Percentiles rank a stretch among this genome's conserved stretches.
phyloP scores from a whole-genome alignment of 1,140 invertebrate species.

The Stegodyphus mimosarum region DNA sequence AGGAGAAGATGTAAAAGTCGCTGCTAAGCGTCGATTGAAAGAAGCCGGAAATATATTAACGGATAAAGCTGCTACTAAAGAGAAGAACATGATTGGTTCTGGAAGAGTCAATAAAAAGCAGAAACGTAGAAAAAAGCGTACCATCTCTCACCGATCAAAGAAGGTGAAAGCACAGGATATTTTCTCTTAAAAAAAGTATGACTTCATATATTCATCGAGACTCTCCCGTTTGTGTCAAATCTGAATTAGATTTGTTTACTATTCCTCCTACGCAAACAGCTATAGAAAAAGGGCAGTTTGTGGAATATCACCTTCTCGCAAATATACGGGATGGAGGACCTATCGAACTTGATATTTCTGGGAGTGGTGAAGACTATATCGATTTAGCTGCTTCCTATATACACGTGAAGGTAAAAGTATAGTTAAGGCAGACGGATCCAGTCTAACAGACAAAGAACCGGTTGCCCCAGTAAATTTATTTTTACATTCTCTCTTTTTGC shows the following conservation, averaged over 20 bases:
- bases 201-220: neutral
- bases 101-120: neutral
- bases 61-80: neutral
- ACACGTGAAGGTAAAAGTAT: constrained; percentile 14
- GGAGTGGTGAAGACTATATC: neutral
- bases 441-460: neutral
- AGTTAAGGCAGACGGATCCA: neutral
- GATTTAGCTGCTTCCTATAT: neutral
- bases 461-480: constrained; percentile 2
- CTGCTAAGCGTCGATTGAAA: constrained; percentile 3
- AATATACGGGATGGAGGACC: constrained; percentile 9
- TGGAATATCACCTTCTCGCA: constrained; percentile 6
- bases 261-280: neutral
- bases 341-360: constrained; percentile 1
- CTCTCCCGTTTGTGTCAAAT: neutral
- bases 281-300: constrained; percentile 7
- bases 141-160: neutral
- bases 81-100: constrained; percentile 2
- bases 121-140: neutral
- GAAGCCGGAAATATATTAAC: constrained; percentile 2
- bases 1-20: neutral
- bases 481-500: neutral
- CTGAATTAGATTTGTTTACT: neutral
- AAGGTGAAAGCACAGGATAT: constrained; percentile 12
- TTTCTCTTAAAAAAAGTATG: neutral